A percentile compares a stretch with the other conserved stretches of the same genome.
Evolutionary conservation across 2,888 invertebrate species (phyloP).

Genomic region (Allolobophora icterica): DNA sequence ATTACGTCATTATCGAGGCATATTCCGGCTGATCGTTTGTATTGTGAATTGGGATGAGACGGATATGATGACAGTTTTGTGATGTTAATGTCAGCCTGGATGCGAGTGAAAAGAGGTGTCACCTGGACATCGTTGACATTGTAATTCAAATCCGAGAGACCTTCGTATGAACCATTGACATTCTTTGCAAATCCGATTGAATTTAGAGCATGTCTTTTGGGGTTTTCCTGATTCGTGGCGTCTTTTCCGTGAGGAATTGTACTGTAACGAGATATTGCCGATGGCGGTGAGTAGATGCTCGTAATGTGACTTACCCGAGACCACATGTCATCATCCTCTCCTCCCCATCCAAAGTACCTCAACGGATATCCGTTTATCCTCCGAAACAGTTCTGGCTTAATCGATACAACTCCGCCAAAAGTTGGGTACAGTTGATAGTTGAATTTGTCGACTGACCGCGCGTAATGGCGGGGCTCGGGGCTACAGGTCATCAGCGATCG

Average conservation of each 20-base stretch:
- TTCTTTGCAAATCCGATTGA: neutral
- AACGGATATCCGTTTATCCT: neutral
- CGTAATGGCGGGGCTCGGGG: neutral
- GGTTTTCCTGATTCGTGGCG: neutral
- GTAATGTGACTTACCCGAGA: neutral
- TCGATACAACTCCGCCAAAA: neutral
- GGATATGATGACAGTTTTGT: neutral
- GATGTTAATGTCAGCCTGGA: conserved; percentile 14
- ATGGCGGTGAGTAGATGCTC: neutral
- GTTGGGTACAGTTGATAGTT: neutral
- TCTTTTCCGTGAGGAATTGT: neutral
- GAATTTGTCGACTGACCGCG: neutral
- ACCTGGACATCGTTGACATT: neutral
- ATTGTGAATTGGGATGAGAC: neutral
- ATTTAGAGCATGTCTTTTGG: neutral
- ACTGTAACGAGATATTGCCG: neutral
- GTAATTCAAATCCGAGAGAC: neutral
- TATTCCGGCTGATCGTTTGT: neutral
- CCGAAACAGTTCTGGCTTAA: neutral
- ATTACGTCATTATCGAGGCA: neutral
- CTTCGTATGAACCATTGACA: neutral
- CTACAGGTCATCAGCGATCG: neutral
- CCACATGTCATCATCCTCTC: conserved; percentile 26
- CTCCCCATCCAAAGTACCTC: conserved; percentile 13
- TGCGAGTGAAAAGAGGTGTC: neutral